These are phyloP conservation scores for Hippocampus mohnikei DNA, from an alignment of 2,113 vertebrate species.

Conservation along the genomic window DNA sequence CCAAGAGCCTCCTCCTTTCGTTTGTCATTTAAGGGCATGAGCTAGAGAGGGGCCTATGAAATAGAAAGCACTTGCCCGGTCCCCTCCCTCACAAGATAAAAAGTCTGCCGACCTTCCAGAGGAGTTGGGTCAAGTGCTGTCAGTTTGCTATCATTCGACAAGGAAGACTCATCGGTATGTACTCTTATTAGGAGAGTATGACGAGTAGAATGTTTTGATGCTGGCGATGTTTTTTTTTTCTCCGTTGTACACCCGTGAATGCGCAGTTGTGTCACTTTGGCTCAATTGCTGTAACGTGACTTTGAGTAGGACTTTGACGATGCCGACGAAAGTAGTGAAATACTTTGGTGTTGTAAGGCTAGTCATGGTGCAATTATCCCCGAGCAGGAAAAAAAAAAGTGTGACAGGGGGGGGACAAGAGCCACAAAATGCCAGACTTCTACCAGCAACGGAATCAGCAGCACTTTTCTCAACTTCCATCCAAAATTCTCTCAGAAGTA, in stretches of 20 bases:
- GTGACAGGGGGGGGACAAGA: background rate
- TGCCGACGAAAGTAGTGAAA: background rate
- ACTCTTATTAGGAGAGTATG: slow-evolving; percentile 15
- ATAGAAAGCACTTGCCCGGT: slow-evolving; percentile 13
- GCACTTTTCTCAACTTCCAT: background rate
- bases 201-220: background rate
- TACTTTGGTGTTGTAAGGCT: background rate
- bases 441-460: background rate
- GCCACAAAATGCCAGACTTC: background rate
- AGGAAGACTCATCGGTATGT: slow-evolving; percentile 23
- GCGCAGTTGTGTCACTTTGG: background rate
- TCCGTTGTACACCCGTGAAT: background rate
- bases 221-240: background rate
- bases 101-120: slow-evolving; percentile 42
- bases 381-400: background rate
- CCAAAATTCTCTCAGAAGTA: background rate
- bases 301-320: background rate
- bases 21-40: slow-evolving; percentile 59
- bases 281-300: background rate
- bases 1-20: slow-evolving; percentile 45
- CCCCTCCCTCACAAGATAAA: slow-evolving; percentile 27
- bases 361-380: background rate
- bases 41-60: slow-evolving; percentile 43
- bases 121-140: slow-evolving; percentile 50
- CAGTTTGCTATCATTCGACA: slow-evolving; percentile 67